Percentiles rank a stretch among this genome's conserved stretches.
Conservation (phyloP, 2,888 invertebrate species). For the Tachina grossa region DNA sequence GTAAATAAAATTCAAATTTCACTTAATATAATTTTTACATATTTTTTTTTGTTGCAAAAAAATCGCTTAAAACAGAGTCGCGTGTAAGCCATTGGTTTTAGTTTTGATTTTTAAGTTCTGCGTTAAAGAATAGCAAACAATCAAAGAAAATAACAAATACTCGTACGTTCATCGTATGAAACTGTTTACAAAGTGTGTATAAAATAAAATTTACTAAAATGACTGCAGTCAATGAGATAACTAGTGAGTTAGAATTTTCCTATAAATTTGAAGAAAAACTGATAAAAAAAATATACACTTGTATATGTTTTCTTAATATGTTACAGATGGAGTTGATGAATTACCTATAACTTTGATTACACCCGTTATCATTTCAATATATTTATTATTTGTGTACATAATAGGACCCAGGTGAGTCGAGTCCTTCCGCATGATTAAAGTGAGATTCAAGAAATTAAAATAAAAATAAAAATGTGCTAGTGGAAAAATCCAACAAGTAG, state of each 20-base stretch:
- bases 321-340: slow-evolving; percentile 62
- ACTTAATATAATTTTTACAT: slow-evolving; percentile 28
- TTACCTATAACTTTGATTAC: slow-evolving; percentile 73
- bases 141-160: background rate
- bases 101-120: slow-evolving; percentile 32
- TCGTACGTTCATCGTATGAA: background rate
- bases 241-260: slow-evolving; percentile 38
- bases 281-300: background rate
- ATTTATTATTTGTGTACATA: slow-evolving; percentile 75
- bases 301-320: slow-evolving; percentile 1
- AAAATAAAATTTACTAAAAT: slow-evolving; percentile 13
- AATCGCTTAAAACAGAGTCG: slow-evolving; percentile 23
- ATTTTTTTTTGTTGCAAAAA: background rate
- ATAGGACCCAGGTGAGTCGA: slow-evolving; percentile 73
- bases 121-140: slow-evolving; percentile 1
- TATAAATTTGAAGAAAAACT: slow-evolving; percentile 9
- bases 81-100: slow-evolving; percentile 22
- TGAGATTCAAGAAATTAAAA: background rate
- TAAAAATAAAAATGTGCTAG: too few relatives aligned
- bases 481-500: too few relatives aligned
- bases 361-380: slow-evolving; percentile 72
- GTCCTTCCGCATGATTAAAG: background rate
- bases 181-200: background rate
- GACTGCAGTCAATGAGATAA: slow-evolving; percentile 18
- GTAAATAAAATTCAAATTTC: slow-evolving; percentile 23